Percentiles rank a stretch among this genome's conserved stretches.
Evolutionary conservation across 1,140 invertebrate genomes (phyloP).

Genomic region (Trichogramma pretiosum): DNA sequence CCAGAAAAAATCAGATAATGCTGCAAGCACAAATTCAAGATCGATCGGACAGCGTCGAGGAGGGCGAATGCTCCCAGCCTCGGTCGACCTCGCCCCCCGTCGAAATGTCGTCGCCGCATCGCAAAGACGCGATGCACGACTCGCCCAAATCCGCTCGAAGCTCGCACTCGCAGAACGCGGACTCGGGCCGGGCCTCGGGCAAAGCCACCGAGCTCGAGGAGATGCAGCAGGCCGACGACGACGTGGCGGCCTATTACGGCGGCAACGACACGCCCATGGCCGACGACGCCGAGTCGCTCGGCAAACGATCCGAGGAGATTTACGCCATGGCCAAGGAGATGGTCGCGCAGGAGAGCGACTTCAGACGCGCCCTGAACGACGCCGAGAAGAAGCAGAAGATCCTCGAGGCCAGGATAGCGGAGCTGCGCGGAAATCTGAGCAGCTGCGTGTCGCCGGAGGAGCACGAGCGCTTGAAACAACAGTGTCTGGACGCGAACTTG

Average conservation of each 20-base stretch:
- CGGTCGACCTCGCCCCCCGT: neutral
- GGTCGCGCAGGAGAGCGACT: slow-evolving; percentile 25
- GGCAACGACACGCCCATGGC: neutral
- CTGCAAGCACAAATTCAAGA: neutral
- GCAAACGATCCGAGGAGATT: slow-evolving; percentile 29
- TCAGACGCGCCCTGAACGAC: slow-evolving; percentile 30
- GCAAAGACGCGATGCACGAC: neutral
- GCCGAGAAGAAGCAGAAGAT: slow-evolving; percentile 28
- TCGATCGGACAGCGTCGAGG: slow-evolving; percentile 8
- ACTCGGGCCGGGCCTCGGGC: slow-evolving; percentile 13
- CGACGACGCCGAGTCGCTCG: slow-evolving; percentile 32
- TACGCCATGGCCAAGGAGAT: slow-evolving; percentile 32
- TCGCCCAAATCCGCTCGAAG: neutral
- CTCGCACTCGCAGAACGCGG: slow-evolving; percentile 2
- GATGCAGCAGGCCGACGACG: neutral
- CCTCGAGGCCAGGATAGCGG: slow-evolving; percentile 27
- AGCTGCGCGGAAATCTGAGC: slow-evolving; percentile 28
- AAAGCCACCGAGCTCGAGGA: slow-evolving; percentile 10
- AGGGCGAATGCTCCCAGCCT: slow-evolving; percentile 9
- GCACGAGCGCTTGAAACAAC: slow-evolving; percentile 32
- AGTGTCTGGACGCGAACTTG: slow-evolving; percentile 33
- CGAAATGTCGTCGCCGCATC: neutral
- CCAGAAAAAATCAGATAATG: slow-evolving; percentile 9
- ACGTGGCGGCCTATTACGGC: neutral
- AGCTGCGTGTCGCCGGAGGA: slow-evolving; percentile 29